These are phyloP conservation scores for Dissostichus mawsoni DNA, from an alignment of 2,113 vertebrate genomes.

Conservation along the genomic window DNA sequence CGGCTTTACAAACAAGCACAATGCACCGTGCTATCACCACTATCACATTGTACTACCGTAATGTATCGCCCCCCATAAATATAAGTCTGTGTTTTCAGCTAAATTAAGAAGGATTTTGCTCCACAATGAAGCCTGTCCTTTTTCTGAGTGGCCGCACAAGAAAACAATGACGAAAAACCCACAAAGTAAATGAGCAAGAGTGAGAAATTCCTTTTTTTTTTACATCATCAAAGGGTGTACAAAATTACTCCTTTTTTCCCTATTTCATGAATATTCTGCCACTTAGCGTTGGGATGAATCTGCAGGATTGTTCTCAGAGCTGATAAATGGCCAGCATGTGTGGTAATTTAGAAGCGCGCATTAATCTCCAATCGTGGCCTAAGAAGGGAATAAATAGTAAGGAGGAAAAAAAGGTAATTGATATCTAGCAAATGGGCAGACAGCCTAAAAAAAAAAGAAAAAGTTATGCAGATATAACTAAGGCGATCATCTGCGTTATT, in stretches of 20 bases:
- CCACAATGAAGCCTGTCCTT: conserved; percentile 75
- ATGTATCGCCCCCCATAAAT: conserved; percentile 76
- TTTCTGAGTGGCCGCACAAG: conserved; percentile 58
- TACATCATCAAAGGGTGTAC: conserved; percentile 71
- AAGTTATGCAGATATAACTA: conserved; percentile 65
- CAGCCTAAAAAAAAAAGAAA: conserved; percentile 59
- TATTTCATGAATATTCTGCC: conserved; percentile 84
- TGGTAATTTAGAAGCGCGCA: conserved; percentile 81
- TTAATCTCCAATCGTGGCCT: conserved; percentile 79
- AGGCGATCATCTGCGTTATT: conserved; percentile 75
- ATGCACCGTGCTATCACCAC: conserved; percentile 72
- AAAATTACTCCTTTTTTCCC: conserved; percentile 67
- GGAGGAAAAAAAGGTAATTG: conserved; percentile 73
- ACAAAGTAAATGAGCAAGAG: conserved; percentile 74
- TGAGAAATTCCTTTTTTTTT: conserved; percentile 70
- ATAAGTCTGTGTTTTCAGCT: conserved; percentile 75
- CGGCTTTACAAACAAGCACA: conserved; percentile 80
- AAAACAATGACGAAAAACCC: conserved; percentile 68
- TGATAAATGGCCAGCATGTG: conserved; percentile 82
- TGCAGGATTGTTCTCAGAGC: conserved; percentile 79
- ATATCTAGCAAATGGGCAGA: conserved; percentile 76
- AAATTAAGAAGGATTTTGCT: conserved; percentile 82
- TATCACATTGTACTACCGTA: conserved; percentile 79
- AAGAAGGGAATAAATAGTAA: conserved; percentile 73
- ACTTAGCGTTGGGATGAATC: conserved; percentile 80